Evolutionary conservation across 2,113 vertebrate genomes (phyloP).

Genomic region (Fregetta grallaria): DNA sequence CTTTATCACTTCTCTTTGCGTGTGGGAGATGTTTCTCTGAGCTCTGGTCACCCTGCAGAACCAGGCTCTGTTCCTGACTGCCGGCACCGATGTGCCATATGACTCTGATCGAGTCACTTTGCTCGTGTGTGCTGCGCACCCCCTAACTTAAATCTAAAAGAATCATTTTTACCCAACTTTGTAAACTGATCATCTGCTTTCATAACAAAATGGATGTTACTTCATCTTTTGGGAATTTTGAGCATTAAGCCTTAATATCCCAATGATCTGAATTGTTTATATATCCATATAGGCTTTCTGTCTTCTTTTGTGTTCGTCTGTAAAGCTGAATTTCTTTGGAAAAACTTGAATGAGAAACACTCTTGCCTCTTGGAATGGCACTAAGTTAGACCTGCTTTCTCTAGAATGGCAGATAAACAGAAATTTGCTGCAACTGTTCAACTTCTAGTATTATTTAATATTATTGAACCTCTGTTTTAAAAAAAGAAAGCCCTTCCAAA

Average conservation of each 20-base stretch:
- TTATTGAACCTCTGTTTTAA: background rate
- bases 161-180: background rate
- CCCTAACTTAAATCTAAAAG: background rate
- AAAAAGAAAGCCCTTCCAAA: background rate
- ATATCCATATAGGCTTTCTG: background rate
- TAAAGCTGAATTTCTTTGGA: background rate
- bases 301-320: background rate
- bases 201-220: background rate
- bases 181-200: background rate
- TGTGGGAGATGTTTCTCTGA: background rate
- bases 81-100: accelerated
- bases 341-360: background rate
- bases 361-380: background rate
- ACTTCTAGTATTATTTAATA: background rate
- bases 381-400: background rate
- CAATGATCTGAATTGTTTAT: background rate
- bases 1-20: background rate
- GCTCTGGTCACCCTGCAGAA: background rate
- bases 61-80: background rate
- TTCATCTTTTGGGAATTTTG: background rate
- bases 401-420: background rate
- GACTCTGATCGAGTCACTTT: background rate
- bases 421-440: background rate
- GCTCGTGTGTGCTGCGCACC: accelerated
- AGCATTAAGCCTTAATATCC: background rate